Evolutionary conservation across 2,113 vertebrate species (phyloP).

Genomic region (Osmerus mordax): DNA sequence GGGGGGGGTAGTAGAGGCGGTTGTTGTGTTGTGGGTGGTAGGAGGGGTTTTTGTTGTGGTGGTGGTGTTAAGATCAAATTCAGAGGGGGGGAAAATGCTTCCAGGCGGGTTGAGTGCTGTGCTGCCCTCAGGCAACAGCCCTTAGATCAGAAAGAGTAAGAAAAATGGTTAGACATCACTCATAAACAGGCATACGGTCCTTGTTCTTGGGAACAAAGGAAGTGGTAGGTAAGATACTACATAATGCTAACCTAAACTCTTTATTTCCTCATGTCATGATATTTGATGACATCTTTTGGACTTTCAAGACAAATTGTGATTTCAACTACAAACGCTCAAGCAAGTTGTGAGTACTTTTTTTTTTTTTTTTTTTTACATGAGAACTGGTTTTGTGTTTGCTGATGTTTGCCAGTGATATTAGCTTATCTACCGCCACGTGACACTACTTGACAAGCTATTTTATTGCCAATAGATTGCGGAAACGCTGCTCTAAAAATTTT

Average conservation of each 20-base stretch:
- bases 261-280: too few relatives aligned
- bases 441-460: background rate
- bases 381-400: background rate
- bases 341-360: too few relatives aligned
- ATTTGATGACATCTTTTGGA: too few relatives aligned
- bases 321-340: too few relatives aligned
- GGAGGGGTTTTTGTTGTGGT: background rate
- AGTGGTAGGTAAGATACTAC: background rate
- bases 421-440: background rate
- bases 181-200: background rate
- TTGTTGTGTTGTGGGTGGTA: background rate
- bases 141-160: constrained; percentile 34
- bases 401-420: background rate
- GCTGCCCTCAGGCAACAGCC: constrained; percentile 17
- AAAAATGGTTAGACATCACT: background rate
- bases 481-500: background rate
- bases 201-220: background rate
- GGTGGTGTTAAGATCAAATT: background rate
- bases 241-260: too few relatives aligned
- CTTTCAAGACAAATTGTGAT: too few relatives aligned
- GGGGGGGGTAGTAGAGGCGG: background rate
- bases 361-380: background rate
- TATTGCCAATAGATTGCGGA: background rate
- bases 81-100: constrained; percentile 12
- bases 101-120: constrained; percentile 17